Conservation (phyloP, 2,888 invertebrate genomes). For the Liopterus haemorrhoidalis region DNA sequence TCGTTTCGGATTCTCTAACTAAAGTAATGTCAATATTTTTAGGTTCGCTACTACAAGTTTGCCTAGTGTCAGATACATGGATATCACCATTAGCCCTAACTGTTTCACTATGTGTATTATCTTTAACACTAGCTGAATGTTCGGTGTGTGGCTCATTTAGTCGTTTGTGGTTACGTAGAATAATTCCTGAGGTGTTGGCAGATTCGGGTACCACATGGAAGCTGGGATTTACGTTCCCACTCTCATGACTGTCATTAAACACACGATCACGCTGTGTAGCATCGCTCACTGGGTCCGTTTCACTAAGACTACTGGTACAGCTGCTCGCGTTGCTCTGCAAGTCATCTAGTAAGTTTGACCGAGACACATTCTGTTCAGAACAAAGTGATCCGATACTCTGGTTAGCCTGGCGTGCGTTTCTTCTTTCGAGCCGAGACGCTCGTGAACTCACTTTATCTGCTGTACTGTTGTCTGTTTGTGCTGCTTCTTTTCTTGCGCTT, state of each 20-base stretch:
- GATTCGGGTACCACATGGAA: conserved; percentile 11
- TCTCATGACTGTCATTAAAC: conserved; percentile 46
- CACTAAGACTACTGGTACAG: conserved; percentile 48
- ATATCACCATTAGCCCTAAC: too few relatives aligned
- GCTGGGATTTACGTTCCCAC: conserved; percentile 35
- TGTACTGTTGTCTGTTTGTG: conserved; percentile 38
- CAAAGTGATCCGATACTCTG: conserved; percentile 41
- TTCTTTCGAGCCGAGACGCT: conserved; percentile 43
- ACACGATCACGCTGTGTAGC: conserved; percentile 43
- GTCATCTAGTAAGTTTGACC: conserved; percentile 45
- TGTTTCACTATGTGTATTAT: conserved; percentile 10
- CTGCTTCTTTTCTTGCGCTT: conserved; percentile 23
- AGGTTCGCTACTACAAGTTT: too few relatives aligned
- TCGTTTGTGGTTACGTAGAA: conserved; percentile 58
- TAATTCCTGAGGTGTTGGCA: conserved; percentile 48
- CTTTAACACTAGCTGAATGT: conserved; percentile 5
- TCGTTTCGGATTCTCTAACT: too few relatives aligned
- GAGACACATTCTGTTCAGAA: conserved; percentile 38
- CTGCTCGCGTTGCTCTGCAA: conserved; percentile 46
- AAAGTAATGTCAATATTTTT: too few relatives aligned
- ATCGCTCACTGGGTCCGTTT: conserved; percentile 44
- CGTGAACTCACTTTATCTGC: conserved; percentile 39
- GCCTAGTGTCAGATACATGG: too few relatives aligned
- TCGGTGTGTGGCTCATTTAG: conserved; percentile 39
- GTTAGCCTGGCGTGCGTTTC: conserved; percentile 42